Base-by-base conservation (phyloP, 2,113 vertebrate species). In the Nyctereutes procyonoides region DNA sequence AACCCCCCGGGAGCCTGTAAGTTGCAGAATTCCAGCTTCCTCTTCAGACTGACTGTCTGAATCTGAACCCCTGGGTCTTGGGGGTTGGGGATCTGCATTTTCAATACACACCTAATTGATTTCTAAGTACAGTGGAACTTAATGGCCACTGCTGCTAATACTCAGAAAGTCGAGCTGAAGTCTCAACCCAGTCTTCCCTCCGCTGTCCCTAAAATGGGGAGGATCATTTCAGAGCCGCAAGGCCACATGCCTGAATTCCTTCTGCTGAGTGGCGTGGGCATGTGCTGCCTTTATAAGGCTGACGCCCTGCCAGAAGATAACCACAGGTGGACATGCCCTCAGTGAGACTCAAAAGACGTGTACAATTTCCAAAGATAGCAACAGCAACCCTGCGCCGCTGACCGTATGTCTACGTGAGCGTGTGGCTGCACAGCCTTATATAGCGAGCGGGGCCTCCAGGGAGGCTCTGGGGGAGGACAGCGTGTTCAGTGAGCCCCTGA, bases 311-410 rank as follows among this genome's bases (percentile, higher is more conserved):
- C 82, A 62, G 22, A 58, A 92, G 96, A 95, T 51, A 83, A 71
- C 67, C 88, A 87, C 93, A 90, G 95, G 95, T 83, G 95, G 95
- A 90, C 53, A 0, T 48, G 60, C 76, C 22, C 58, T 38, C 79
- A 0, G 32, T 26, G 96, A 73, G 94, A 65, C 67, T n/a, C 83
- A 10, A 1, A 35, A 63, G 83, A n/a, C 0, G 0, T 53, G 43
- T 6, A 28, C 85, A n/a, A 1, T 84, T 84, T 90, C 96, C 86
- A 93, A 93, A 96, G 89, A 93, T 80, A 96, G 96, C 58, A 20
- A 9, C 12, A 4, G 35, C 76, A n/a, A 71, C 11, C 28, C 58
- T 1, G 2, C 3, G 55, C 86, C 3, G 38, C 7, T 43, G 79
- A n/a, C 77, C 2, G 19, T 28, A 2, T 24, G 48, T 35, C 26